These are phyloP conservation scores for Nasonia vitripennis DNA, from an alignment of 1,140 invertebrate genomes.

Conservation along the genomic window DNA sequence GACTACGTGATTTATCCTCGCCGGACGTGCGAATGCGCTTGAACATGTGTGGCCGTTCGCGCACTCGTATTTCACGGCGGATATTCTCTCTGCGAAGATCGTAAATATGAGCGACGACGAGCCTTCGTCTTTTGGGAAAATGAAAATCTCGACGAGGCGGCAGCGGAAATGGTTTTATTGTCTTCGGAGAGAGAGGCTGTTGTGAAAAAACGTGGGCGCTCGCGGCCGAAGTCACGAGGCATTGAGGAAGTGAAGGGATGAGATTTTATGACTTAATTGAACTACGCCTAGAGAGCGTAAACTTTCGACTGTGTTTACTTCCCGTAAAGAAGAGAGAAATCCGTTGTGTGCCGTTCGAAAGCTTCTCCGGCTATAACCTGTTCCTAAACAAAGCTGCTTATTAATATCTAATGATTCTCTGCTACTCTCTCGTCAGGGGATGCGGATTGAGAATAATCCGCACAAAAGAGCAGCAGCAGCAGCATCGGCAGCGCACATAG, in stretches of 20 bases:
- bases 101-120: slow-evolving; percentile 10
- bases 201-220: slow-evolving; percentile 1
- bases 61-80: slow-evolving; percentile 37
- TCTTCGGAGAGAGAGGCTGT: slow-evolving; percentile 1
- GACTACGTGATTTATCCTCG: slow-evolving; percentile 35
- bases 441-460: not conserved
- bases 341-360: not conserved
- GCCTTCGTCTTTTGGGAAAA: slow-evolving; percentile 30
- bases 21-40: slow-evolving; percentile 36
- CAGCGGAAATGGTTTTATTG: slow-evolving; percentile 47
- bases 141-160: not conserved
- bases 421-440: too few relatives aligned
- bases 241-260: not conserved
- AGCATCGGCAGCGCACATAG: not conserved
- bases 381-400: too few relatives aligned
- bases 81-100: slow-evolving; percentile 19
- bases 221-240: not conserved
- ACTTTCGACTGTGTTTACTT: not conserved
- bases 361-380: too few relatives aligned
- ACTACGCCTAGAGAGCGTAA: not conserved
- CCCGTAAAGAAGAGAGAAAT: not conserved
- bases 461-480: not conserved
- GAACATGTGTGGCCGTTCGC: slow-evolving; percentile 33
- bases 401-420: too few relatives aligned
- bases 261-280: slow-evolving; percentile 41